These are phyloP conservation scores for Chloroclystis v-ata DNA, from an alignment of 2,888 invertebrate genomes.

Conservation along the genomic window DNA sequence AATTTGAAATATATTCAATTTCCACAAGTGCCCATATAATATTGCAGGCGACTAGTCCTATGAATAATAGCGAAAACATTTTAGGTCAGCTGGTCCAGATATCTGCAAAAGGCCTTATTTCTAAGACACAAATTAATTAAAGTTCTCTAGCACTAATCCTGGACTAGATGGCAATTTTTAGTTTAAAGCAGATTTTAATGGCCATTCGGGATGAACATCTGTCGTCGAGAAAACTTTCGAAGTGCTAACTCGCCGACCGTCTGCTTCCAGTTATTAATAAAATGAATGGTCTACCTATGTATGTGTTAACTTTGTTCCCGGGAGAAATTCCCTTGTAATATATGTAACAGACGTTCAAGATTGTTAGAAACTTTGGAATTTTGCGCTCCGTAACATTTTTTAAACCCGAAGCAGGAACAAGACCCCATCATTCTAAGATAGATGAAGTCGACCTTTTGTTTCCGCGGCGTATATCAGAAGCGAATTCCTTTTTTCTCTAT, in stretches of 20 bases:
- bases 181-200: slow-evolving; percentile 45
- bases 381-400: slow-evolving; percentile 3
- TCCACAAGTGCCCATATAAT: no score
- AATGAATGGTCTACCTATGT: slow-evolving; percentile 45
- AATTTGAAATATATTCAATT: no score
- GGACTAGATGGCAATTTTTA: slow-evolving; percentile 36
- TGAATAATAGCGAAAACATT: no score
- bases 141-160: slow-evolving; percentile 31
- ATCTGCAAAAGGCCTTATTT: slow-evolving; percentile 1
- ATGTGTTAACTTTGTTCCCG: slow-evolving; percentile 28
- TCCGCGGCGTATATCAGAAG: slow-evolving; percentile 43
- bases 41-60: no score
- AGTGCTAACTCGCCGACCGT: slow-evolving; percentile 39
- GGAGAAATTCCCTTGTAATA: slow-evolving; percentile 19
- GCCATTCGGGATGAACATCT: slow-evolving; percentile 42
- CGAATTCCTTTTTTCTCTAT: slow-evolving; percentile 44
- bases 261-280: slow-evolving; percentile 40
- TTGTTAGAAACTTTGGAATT: slow-evolving; percentile 14
- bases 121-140: slow-evolving; percentile 23
- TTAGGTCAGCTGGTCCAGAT: no score
- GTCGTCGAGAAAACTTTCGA: slow-evolving; percentile 40
- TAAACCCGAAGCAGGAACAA: slow-evolving; percentile 4
- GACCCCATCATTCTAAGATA: slow-evolving; percentile 37
- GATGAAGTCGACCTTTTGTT: slow-evolving; percentile 47
- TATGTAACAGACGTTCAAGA: slow-evolving; percentile 17